Conservation (phyloP, 2,113 vertebrate species). For the Sebastes fasciatus region DNA sequence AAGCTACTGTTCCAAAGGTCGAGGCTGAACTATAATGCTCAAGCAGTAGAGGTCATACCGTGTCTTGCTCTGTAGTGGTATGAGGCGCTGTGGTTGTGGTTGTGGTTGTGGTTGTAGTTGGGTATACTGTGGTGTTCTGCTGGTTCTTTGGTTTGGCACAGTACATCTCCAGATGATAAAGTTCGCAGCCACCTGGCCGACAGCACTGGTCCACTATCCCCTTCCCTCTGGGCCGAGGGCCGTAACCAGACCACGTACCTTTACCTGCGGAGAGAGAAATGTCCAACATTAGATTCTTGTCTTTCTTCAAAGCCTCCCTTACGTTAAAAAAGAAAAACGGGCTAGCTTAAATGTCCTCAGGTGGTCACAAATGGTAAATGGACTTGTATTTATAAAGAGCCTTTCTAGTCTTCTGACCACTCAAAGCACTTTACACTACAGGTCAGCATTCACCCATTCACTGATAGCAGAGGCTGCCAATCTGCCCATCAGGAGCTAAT, state of each 20-base stretch:
- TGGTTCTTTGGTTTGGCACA: conserved; percentile 70
- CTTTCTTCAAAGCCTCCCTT: background rate
- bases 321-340: background rate
- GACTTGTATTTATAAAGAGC: too few species aligned
- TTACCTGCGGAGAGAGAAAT: conserved; percentile 54
- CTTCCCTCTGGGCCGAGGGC: conserved; percentile 67
- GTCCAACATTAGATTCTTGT: background rate
- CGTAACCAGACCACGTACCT: conserved; percentile 71
- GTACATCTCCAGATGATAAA: conserved; percentile 76
- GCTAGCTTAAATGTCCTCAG: background rate
- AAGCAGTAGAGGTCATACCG: conserved; percentile 27
- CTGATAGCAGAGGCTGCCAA: too few species aligned
- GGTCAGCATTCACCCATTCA: too few species aligned
- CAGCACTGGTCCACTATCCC: conserved; percentile 78
- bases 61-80: background rate
- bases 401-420: too few species aligned
- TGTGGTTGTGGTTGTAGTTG: conserved; percentile 37
- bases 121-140: conserved; percentile 12
- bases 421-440: too few species aligned
- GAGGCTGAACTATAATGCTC: background rate
- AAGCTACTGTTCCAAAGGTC: background rate
- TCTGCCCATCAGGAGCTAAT: too few species aligned
- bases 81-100: conserved; percentile 8
- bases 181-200: conserved; percentile 66
- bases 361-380: too few species aligned